phyloP scores from a whole-genome alignment of 2,888 invertebrate species.

The Athrips mouffetella region DNA sequence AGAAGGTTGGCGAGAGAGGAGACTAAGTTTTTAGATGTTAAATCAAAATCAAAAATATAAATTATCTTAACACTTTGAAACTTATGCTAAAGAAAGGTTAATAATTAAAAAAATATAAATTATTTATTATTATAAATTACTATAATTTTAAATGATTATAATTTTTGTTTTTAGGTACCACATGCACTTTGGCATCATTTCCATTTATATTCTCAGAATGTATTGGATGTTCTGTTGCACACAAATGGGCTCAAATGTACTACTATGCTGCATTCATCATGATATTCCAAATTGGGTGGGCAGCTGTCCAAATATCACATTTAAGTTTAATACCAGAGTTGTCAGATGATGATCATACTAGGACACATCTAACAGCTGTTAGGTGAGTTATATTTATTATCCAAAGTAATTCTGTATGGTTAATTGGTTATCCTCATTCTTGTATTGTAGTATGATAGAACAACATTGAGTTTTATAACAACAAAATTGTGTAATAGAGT shows the following conservation, averaged over 20 bases:
- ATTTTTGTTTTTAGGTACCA: constrained; percentile 75
- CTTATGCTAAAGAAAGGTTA: too few relatives aligned
- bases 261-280: constrained; percentile 87
- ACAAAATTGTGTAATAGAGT: not conserved
- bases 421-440: too few relatives aligned
- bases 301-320: constrained; percentile 93
- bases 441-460: too few relatives aligned
- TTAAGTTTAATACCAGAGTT: constrained; percentile 91
- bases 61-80: too few relatives aligned
- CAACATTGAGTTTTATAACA: constrained; percentile 8
- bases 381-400: constrained; percentile 66
- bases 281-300: constrained; percentile 96
- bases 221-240: constrained; percentile 80
- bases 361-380: constrained; percentile 87
- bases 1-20: too few relatives aligned
- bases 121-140: too few relatives aligned
- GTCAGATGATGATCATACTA: constrained; percentile 84
- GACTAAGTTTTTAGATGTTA: too few relatives aligned
- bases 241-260: constrained; percentile 83
- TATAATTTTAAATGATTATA: not conserved
- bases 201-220: constrained; percentile 93
- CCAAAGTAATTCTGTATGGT: not conserved
- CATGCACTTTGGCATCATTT: constrained; percentile 87
- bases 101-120: too few relatives aligned
- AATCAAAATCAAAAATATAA: too few relatives aligned